Conservation (phyloP, 2,797 vertebrate species). For the Enteromius argenteus region DNA sequence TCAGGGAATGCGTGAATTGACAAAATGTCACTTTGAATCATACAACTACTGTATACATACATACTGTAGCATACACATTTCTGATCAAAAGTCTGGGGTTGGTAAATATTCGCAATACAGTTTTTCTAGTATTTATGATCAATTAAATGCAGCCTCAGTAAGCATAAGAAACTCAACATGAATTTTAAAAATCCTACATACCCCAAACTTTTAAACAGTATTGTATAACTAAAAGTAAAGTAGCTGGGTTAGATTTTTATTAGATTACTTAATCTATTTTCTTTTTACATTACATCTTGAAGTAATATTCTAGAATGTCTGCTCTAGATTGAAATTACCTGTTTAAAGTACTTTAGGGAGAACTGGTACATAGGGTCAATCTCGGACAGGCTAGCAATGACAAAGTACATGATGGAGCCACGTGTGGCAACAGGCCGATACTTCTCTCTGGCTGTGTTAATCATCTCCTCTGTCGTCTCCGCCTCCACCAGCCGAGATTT, state of each 20-base stretch:
- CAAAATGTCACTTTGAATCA: background rate
- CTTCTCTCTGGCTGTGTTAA: constrained; percentile 79
- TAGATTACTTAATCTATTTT: background rate
- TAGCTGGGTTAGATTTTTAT: background rate
- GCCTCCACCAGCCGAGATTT: constrained; percentile 81
- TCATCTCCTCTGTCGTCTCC: constrained; percentile 82
- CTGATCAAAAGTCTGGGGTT: background rate
- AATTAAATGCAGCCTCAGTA: background rate
- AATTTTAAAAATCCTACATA: background rate
- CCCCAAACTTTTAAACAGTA: background rate
- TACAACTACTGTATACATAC: background rate
- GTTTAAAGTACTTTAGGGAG: constrained; percentile 90
- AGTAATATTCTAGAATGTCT: background rate
- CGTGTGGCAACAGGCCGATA: constrained; percentile 80
- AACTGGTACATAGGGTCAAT: constrained; percentile 88
- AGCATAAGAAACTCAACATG: background rate
- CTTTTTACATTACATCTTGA: background rate
- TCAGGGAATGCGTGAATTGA: background rate
- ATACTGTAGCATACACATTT: background rate
- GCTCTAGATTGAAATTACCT: constrained; percentile 63
- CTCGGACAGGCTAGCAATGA: constrained; percentile 84
- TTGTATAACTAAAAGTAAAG: background rate
- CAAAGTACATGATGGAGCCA: constrained; percentile 85
- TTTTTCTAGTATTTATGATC: background rate
- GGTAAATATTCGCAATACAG: background rate